Base-by-base conservation (phyloP, 2,797 vertebrate genomes). In the Muscicapa comitata region DNA sequence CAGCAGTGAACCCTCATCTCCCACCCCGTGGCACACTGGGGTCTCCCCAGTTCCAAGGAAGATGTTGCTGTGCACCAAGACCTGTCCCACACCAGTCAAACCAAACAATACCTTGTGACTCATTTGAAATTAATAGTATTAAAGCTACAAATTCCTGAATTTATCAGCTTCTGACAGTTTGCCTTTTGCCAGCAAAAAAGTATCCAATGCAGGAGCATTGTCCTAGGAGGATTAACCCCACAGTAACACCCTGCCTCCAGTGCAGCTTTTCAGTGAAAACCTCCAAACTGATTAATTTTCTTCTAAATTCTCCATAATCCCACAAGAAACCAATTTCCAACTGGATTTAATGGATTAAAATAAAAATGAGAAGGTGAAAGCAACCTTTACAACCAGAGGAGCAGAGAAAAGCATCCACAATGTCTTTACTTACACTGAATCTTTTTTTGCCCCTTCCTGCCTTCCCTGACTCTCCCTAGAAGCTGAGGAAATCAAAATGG, bases 11-110 rank as follows among this genome's bases (percentile, higher is more conserved):
- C 24, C 23, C 48, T 11, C 21, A 0, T 4, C 58, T 33, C 76
- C 21, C 3, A 38, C 0, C 47, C 45, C 0, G 0, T 31, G 18
- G 10, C 2, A 6, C 63, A 12, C 10, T 1, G 13, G 17, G 7
- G 25, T 48, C 73, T 21, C 61, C 65, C 19, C 10, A 10, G 6
- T 10, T 25, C 37, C 76, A n/a, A 42, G 13, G 67, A 16, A 45
- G 83, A 35, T 16, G 31, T 18, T 42, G 7, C 15, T 3, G 24
- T 10, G 37, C 29, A 12, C 42, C 9, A 35, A 24, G 5, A 13
- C 35, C 25, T 25, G 33, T 13, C n/a, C 38, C 12, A 2, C 43
- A 33, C 6, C 37, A 38, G 17, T 26, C 53, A 79, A 43, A 65
- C 14, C 1, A 0, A 2, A 24, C 3, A n/a, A 7, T 2, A 80